phyloP scores from a whole-genome alignment of 1,140 invertebrate species.

The Lanistes nyassanus region DNA sequence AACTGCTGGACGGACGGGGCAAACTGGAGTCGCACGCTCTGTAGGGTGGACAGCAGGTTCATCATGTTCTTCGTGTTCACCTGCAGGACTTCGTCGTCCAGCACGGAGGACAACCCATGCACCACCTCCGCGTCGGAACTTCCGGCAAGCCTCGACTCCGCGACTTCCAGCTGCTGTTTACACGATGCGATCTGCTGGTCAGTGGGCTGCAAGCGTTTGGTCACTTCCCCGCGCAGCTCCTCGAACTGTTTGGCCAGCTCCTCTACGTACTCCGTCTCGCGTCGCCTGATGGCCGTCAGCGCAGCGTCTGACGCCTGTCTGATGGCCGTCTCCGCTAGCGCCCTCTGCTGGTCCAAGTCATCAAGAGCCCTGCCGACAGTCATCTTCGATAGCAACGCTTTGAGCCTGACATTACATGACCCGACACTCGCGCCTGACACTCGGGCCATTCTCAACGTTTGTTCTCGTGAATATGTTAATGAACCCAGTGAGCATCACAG shows the following conservation, averaged over 20 bases:
- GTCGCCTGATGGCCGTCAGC: background rate
- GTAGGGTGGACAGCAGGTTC: constrained; percentile 2
- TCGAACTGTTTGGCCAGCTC: background rate
- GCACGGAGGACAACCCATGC: background rate
- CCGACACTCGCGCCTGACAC: background rate
- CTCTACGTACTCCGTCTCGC: constrained; percentile 12
- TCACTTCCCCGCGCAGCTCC: background rate
- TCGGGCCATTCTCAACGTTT: background rate
- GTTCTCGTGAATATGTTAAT: too few species aligned
- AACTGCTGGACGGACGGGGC: background rate
- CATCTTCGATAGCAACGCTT: background rate
- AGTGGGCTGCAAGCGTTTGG: background rate
- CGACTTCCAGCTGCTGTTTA: constrained; percentile 12
- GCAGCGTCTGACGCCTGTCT: background rate
- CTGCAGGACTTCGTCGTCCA: background rate
- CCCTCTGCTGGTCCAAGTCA: background rate
- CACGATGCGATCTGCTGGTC: constrained; percentile 7
- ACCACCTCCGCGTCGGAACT: constrained; percentile 7
- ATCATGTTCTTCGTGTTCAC: background rate
- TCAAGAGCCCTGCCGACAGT: background rate
- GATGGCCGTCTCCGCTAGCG: constrained; percentile 3
- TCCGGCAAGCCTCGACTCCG: background rate
- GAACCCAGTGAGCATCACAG: too few species aligned
- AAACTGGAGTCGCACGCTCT: constrained; percentile 6
- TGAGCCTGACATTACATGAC: background rate